Evolutionary conservation across 2,797 vertebrate species (phyloP).

Genomic region (Lepus townsendii): DNA sequence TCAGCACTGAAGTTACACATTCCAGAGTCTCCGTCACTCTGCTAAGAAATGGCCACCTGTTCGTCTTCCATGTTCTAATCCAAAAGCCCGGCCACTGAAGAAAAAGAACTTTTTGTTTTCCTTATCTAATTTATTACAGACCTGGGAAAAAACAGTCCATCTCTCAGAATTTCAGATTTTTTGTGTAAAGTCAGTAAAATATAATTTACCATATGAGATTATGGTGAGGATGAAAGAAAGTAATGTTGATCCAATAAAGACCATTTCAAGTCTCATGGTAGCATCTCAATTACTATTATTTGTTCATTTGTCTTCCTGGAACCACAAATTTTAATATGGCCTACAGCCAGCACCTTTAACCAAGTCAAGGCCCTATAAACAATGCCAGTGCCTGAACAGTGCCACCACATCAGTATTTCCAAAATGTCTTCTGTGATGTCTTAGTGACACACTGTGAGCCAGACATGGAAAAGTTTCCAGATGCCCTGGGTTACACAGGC

Average conservation of each 20-base stretch:
- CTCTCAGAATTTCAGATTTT: neutral
- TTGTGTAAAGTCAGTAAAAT: slow-evolving; percentile 1
- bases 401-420: neutral
- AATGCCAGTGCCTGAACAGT: neutral
- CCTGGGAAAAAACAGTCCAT: neutral
- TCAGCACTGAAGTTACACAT: neutral
- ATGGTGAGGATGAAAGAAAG: neutral
- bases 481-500: neutral
- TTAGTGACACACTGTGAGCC: neutral
- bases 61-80: neutral
- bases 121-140: neutral
- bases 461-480: neutral
- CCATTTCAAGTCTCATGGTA: neutral
- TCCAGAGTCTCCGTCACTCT: too few species aligned
- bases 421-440: neutral
- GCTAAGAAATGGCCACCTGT: neutral
- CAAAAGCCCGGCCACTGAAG: too few species aligned
- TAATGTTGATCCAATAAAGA: slow-evolving; percentile 9
- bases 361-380: neutral
- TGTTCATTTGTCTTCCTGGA: neutral
- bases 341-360: neutral
- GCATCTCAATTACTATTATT: neutral
- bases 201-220: neutral
- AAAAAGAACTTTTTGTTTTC: neutral
- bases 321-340: neutral